Percentiles rank a stretch among this genome's conserved stretches.
Conservation (phyloP, 2,113 vertebrate species). For the Chelonoidis abingdonii region DNA sequence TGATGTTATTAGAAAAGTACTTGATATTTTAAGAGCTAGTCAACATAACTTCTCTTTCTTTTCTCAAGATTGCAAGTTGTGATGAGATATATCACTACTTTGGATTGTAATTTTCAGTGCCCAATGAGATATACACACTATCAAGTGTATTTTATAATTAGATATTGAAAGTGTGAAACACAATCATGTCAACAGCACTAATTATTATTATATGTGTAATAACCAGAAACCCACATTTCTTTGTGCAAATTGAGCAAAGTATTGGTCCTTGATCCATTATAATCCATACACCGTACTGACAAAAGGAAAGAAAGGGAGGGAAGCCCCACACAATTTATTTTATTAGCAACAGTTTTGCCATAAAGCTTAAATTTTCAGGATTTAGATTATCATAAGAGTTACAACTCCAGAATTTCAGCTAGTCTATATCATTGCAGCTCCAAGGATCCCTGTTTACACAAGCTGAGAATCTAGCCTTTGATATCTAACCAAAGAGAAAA, state of each 20-base stretch:
- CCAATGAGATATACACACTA: not conserved
- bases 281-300: fast-evolving
- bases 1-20: not conserved
- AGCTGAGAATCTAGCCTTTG: not conserved
- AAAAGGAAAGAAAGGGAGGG: not conserved
- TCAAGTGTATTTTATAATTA: fast-evolving
- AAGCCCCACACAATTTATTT: not conserved
- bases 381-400: not conserved
- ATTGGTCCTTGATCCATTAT: not conserved
- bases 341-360: not conserved
- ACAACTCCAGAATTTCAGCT: not conserved
- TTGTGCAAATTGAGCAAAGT: not conserved
- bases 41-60: not conserved
- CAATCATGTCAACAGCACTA: not conserved
- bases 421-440: not conserved
- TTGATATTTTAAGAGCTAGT: not conserved
- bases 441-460: not conserved
- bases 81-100: not conserved
- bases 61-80: not conserved
- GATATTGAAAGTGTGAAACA: not conserved
- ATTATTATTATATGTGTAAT: not conserved
- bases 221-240: not conserved
- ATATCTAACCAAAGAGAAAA: not conserved
- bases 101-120: not conserved
- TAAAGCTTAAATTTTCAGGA: not conserved